phyloP scores from a whole-genome alignment of 2,113 vertebrate genomes.

The Melanostigma gelatinosum region DNA sequence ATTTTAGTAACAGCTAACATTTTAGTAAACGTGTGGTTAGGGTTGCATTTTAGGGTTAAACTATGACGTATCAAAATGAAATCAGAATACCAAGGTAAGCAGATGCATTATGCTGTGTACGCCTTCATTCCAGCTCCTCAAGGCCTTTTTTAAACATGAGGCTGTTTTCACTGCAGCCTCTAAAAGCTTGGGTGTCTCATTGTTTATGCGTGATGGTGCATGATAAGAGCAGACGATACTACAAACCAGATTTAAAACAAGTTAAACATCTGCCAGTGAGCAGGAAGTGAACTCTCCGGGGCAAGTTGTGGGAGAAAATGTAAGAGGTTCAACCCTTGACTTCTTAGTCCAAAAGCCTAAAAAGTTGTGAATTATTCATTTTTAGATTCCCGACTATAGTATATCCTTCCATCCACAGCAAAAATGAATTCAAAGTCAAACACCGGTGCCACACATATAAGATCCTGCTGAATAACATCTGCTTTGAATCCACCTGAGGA shows the following conservation, averaged over 20 bases:
- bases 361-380: background rate
- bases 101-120: constrained; percentile 22
- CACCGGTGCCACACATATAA: background rate
- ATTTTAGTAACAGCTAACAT: background rate
- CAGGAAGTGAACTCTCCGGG: background rate
- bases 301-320: background rate
- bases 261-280: constrained; percentile 5
- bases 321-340: background rate
- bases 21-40: background rate
- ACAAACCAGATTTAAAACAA: background rate
- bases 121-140: constrained; percentile 30
- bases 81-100: constrained; percentile 25
- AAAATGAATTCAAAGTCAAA: background rate
- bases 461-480: background rate
- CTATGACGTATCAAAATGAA: constrained; percentile 6
- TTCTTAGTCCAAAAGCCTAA: background rate
- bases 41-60: background rate
- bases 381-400: background rate
- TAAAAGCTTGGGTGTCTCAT: constrained; percentile 16
- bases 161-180: constrained; percentile 3
- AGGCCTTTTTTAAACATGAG: constrained; percentile 35
- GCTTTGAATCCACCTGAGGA: constrained; percentile 1
- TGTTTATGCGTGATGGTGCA: constrained; percentile 46
- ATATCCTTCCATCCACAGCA: background rate
- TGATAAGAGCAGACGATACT: constrained; percentile 13